Evolutionary conservation across 2,113 vertebrate genomes (phyloP).

Genomic region (Otocyon megalotis): DNA sequence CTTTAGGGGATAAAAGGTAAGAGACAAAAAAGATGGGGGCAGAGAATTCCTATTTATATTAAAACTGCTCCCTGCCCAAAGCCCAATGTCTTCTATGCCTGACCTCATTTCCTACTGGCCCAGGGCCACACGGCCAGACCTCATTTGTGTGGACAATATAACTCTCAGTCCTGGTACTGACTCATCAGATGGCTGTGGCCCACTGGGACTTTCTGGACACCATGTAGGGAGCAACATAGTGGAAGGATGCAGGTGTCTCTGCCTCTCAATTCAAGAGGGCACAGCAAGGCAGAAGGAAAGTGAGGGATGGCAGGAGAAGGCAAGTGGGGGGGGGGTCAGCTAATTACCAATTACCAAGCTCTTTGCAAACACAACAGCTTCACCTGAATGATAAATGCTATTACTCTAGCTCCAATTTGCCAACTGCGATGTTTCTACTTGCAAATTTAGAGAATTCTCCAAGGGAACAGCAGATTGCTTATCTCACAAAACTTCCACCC

Average conservation of each 20-base stretch:
- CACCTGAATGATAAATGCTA: conserved; percentile 68
- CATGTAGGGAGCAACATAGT: not conserved
- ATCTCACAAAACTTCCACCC: conserved; percentile 68
- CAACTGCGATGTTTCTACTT: conserved; percentile 66
- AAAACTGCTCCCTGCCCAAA: not conserved
- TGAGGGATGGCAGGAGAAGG: not conserved
- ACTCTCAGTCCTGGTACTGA: not conserved
- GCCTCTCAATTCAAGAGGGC: not conserved
- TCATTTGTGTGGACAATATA: not conserved
- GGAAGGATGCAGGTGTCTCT: not conserved
- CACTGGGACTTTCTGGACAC: not conserved
- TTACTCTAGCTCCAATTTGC: conserved; percentile 48
- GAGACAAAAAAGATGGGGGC: not conserved
- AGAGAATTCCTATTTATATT: not conserved
- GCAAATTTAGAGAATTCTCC: conserved; percentile 79
- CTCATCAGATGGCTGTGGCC: not conserved
- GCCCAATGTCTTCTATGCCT: not conserved
- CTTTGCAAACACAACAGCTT: conserved; percentile 49
- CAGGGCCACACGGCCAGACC: not conserved
- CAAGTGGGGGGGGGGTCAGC: not conserved
- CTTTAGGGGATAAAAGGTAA: not conserved
- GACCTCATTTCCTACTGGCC: not conserved
- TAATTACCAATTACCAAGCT: conserved; percentile 52
- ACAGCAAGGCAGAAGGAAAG: not conserved
- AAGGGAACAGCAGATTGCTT: conserved; percentile 76